A percentile compares a stretch with the other conserved stretches of the same genome.
Evolutionary conservation across 2,888 invertebrate genomes (phyloP).

Genomic region (Rosalia funebris): DNA sequence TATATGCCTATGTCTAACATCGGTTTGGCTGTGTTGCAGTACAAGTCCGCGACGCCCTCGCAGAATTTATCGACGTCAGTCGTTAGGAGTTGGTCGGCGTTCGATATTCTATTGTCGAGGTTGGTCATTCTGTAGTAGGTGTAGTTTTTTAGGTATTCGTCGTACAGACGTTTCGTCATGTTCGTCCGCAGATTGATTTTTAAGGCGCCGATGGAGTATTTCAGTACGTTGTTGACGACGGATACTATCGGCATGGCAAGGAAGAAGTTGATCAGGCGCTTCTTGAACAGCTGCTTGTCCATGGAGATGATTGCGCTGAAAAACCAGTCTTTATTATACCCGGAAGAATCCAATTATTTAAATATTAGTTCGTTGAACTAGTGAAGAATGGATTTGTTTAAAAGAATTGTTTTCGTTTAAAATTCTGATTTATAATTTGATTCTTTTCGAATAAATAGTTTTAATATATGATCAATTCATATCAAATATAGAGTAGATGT

Average conservation of each 20-base stretch:
- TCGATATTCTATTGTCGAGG: constrained; percentile 92
- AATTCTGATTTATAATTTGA: too few species aligned
- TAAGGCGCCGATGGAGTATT: constrained; percentile 93
- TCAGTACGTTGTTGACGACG: constrained; percentile 90
- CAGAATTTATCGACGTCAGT: constrained; percentile 98
- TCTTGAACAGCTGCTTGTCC: constrained; percentile 80
- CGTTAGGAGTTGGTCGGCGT: constrained; percentile 95
- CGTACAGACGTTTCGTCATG: constrained; percentile 86
- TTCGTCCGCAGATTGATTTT: constrained; percentile 91
- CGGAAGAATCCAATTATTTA: too few species aligned
- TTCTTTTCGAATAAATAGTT: too few species aligned
- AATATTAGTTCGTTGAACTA: too few species aligned
- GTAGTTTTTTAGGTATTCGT: constrained; percentile 93
- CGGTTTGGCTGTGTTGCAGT: constrained; percentile 97
- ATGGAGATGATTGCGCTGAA: constrained; percentile 92
- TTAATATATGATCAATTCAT: too few species aligned
- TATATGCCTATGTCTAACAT: constrained; percentile 94
- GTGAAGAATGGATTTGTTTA: too few species aligned
- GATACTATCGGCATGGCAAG: constrained; percentile 91
- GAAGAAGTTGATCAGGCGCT: constrained; percentile 80
- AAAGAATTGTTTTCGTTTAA: too few species aligned
- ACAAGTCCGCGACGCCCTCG: constrained; percentile 92
- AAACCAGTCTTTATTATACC: too few species aligned
- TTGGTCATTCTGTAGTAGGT: constrained; percentile 98
- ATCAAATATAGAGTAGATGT: too few species aligned